Evolutionary conservation across 2,797 vertebrate species (phyloP), one percentile per base, ranked within the genome.

Genomic region (Clangula hyemalis): DNA sequence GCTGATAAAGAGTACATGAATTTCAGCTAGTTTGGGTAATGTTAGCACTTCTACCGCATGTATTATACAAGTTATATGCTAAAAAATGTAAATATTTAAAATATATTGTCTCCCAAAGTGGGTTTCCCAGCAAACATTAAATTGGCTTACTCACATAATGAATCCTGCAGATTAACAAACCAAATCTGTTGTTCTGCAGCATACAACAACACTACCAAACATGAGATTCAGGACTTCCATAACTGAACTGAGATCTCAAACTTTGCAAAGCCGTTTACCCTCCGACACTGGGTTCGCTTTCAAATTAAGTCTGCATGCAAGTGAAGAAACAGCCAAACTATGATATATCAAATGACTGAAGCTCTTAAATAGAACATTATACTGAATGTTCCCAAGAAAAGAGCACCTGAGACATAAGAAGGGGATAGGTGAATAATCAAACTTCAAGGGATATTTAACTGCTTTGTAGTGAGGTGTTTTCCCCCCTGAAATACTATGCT

Each of bases 211-310:
- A 90, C 30, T 57, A 39, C 16, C 57, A 15, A 57, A 53, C 51
- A 72, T 8, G 2, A 7, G 54, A 62, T 47, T 72, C 2, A 43
- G 1, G 0, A 47, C 36, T 78, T 87, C 24, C 13, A 19, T 38
- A 76, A 86, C 4, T 58, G 36, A 87, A 66, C 13, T 21, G 57
- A 68, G 10, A 22, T 64, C 5, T 41, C 47, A 66, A 83, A 77
- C 19, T 32, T 38, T 84, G 77, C 15, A 28, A 13, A 69, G 12
- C 8, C 57, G 32, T 32, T 79, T 85, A 61, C 20, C 69, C 25
- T 45, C 72, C 34, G 54, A 38, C 38, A 75, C 7, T 5, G 10
- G 19, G 8, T 43, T 36, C 17, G 2, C 25, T 78, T 91, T 69
- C 41, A 83, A 43, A 58, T n/a, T 30, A 49, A 87, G 28, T 30